These are phyloP conservation scores for Drosophila burlai DNA, from an alignment of 1,140 invertebrate species.

Conservation along the genomic window DNA sequence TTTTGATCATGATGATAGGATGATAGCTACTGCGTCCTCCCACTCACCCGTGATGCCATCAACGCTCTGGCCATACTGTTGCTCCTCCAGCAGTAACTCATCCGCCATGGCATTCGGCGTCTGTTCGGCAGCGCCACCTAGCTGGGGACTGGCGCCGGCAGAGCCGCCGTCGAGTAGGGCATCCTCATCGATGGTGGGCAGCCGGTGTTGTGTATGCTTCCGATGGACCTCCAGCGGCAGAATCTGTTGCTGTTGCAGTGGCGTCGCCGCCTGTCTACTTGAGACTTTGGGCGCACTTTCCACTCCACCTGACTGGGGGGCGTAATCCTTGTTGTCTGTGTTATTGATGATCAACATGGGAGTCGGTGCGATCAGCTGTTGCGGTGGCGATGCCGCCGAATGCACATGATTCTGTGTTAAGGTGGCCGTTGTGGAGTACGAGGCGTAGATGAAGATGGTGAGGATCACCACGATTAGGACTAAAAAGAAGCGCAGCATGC, in stretches of 20 bases:
- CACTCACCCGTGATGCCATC: conserved; percentile 72
- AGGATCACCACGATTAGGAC: conserved; percentile 75
- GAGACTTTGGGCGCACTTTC: conserved; percentile 25
- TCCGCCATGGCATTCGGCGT: conserved; percentile 48
- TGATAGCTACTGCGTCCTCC: too few relatives aligned
- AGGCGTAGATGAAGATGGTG: conserved; percentile 84
- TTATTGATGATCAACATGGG: conserved; percentile 30
- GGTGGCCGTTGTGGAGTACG: conserved; percentile 76
- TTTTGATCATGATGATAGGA: conserved; percentile 19
- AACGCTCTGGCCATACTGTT: conserved; percentile 72
- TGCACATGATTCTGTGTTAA: conserved; percentile 65
- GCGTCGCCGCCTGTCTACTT: conserved; percentile 7
- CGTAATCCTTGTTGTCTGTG: conserved; percentile 49
- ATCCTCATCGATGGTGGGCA: conserved; percentile 81
- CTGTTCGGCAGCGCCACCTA: conserved; percentile 49
- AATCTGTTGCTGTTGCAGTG: conserved; percentile 9
- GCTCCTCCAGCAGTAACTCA: conserved; percentile 68
- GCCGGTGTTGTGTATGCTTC: conserved; percentile 58
- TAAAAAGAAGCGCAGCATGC: conserved; percentile 79
- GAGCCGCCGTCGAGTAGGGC: conserved; percentile 69
- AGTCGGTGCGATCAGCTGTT: conserved; percentile 37
- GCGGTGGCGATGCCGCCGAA: conserved; percentile 39
- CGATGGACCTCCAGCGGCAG: conserved; percentile 42
- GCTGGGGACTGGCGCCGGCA: conserved; percentile 63
- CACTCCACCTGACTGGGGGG: not conserved